These are phyloP conservation scores for Aspidiotus destructor DNA, from an alignment of 2,888 invertebrate species.

Conservation along the genomic window DNA sequence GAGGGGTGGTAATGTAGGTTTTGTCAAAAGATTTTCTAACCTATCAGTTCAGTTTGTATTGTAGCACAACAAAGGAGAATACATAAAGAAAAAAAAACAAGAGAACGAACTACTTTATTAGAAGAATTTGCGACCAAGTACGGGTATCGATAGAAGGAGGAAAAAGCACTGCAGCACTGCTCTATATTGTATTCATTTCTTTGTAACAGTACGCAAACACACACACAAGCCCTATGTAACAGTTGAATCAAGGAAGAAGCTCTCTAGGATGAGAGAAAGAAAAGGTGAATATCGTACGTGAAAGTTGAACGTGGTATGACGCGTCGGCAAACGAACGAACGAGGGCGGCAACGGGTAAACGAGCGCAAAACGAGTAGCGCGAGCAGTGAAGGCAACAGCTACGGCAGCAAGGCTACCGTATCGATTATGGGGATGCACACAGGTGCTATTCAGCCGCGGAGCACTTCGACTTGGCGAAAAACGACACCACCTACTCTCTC, in stretches of 20 bases:
- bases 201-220: too few species aligned
- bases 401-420: slow-evolving; percentile 16
- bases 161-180: too few species aligned
- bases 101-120: background rate
- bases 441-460: slow-evolving; percentile 28
- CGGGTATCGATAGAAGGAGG: too few species aligned
- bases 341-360: slow-evolving; percentile 6
- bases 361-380: background rate
- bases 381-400: slow-evolving; percentile 6
- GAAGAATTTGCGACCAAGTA: background rate
- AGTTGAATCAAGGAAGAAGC: too few species aligned
- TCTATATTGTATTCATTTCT: too few species aligned
- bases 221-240: too few species aligned
- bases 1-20: too few species aligned
- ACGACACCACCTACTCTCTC: slow-evolving; percentile 12
- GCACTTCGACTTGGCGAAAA: slow-evolving; percentile 22
- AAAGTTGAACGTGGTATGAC: background rate
- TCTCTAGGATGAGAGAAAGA: too few species aligned
- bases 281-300: background rate
- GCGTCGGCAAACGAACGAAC: slow-evolving; percentile 6
- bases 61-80: background rate
- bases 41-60: background rate
- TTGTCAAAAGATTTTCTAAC: background rate
- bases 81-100: background rate
- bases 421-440: slow-evolving; percentile 32